Percentiles rank a stretch among this genome's conserved stretches.
Evolutionary conservation across 1,140 invertebrate genomes (phyloP).

Genomic region (Diuraphis noxia): DNA sequence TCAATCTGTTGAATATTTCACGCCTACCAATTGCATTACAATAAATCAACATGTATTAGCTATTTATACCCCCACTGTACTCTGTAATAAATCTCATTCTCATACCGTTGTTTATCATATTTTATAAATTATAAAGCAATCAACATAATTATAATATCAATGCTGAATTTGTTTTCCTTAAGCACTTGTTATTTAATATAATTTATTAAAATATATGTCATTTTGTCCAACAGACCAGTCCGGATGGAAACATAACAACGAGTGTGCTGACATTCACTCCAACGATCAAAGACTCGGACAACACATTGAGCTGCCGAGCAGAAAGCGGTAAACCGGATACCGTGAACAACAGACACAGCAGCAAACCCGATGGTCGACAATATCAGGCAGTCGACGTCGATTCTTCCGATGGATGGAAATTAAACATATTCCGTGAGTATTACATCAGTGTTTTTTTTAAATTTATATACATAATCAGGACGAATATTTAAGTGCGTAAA

Average conservation of each 20-base stretch:
- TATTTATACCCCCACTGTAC: too few relatives aligned
- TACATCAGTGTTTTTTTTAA: neutral
- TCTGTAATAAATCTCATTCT: too few relatives aligned
- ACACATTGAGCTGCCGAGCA: slow-evolving; percentile 81
- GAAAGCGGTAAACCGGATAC: slow-evolving; percentile 61
- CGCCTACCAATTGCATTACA: neutral
- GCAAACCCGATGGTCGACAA: neutral
- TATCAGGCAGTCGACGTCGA: neutral
- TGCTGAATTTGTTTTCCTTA: neutral
- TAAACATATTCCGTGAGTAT: slow-evolving; percentile 85
- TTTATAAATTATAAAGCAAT: neutral
- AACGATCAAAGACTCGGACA: slow-evolving; percentile 80
- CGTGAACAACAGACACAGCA: neutral
- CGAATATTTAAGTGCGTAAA: neutral
- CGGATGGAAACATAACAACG: slow-evolving; percentile 63
- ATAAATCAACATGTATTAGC: neutral
- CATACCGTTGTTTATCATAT: neutral
- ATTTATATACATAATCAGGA: too few relatives aligned
- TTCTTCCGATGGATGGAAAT: slow-evolving; percentile 70
- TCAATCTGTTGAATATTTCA: too few relatives aligned
- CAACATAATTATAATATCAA: neutral
- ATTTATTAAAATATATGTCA: neutral
- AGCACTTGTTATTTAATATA: neutral
- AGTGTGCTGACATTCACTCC: slow-evolving; percentile 81
- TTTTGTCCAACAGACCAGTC: slow-evolving; percentile 55